Percentiles rank a stretch among this genome's conserved stretches.
phyloP scores from a whole-genome alignment of 2,797 vertebrate species.

The Sarcophilus harrisii region DNA sequence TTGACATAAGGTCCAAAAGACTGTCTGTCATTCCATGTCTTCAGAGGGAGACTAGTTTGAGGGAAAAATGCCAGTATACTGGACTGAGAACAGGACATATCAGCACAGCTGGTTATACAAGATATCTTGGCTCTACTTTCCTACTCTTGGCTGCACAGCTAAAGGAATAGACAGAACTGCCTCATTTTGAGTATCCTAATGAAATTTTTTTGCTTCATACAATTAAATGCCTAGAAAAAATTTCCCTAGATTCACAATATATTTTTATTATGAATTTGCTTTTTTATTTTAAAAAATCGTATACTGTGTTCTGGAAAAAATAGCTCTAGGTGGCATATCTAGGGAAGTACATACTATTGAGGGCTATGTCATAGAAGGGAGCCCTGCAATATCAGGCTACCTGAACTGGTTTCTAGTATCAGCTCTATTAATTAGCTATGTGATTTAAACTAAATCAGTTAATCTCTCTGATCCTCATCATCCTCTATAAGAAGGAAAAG shows the following conservation, averaged over 20 bases:
- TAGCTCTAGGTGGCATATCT: neutral
- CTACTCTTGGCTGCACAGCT: neutral
- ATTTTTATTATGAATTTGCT: neutral
- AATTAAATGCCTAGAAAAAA: neutral
- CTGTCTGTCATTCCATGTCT: neutral
- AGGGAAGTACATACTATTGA: neutral
- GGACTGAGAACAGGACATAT: neutral
- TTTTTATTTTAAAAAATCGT: slow-evolving; percentile 1
- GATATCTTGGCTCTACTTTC: slow-evolving; percentile 13
- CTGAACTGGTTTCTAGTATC: neutral
- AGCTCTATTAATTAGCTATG: neutral
- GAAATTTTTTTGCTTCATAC: neutral
- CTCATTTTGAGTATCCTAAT: neutral
- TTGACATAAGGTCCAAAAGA: slow-evolving; percentile 13
- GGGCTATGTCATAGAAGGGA: neutral
- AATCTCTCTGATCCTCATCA: neutral
- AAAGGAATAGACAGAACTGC: neutral
- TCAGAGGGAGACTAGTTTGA: slow-evolving; percentile 3
- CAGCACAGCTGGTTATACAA: neutral
- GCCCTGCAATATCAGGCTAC: neutral
- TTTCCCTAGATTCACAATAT: neutral
- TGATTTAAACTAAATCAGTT: neutral
- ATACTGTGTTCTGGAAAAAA: neutral
- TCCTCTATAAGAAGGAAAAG: neutral
- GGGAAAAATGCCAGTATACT: neutral